Conservation (phyloP, 2,113 vertebrate species). For the Aix galericulata region DNA sequence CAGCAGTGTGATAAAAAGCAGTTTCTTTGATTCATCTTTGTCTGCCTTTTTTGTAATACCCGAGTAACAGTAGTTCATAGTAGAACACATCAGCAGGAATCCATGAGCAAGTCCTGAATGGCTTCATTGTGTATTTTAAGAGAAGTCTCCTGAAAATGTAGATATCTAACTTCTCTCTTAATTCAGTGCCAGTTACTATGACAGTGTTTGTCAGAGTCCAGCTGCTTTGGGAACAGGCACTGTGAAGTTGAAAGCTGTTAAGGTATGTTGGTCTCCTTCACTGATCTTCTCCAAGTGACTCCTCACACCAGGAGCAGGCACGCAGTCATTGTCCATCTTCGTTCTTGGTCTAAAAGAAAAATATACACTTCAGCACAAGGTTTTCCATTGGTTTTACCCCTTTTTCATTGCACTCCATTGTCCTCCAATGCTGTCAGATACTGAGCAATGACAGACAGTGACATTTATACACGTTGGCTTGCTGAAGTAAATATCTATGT, state of each 20-base stretch:
- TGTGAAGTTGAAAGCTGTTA: background rate
- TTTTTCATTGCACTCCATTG: background rate
- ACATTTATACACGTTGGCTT: background rate
- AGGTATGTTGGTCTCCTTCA: background rate
- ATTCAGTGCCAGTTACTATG: background rate
- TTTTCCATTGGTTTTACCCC: background rate
- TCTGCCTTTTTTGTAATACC: background rate
- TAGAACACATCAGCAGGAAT: background rate
- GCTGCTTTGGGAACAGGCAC: background rate
- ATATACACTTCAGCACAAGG: rapidly evolving
- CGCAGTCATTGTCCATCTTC: background rate
- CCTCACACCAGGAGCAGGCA: background rate
- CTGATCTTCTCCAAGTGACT: background rate
- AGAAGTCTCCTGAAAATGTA: background rate
- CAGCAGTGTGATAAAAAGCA: background rate
- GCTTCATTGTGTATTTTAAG: background rate
- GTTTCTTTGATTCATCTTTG: conserved; percentile 14
- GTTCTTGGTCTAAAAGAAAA: background rate
- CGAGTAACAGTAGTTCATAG: background rate
- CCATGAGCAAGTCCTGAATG: background rate
- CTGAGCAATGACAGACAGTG: background rate
- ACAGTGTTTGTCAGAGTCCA: background rate
- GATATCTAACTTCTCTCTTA: background rate
- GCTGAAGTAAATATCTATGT: background rate
- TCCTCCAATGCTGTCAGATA: background rate